Conservation (phyloP, 2,113 vertebrate genomes). For the Tyto alba region DNA sequence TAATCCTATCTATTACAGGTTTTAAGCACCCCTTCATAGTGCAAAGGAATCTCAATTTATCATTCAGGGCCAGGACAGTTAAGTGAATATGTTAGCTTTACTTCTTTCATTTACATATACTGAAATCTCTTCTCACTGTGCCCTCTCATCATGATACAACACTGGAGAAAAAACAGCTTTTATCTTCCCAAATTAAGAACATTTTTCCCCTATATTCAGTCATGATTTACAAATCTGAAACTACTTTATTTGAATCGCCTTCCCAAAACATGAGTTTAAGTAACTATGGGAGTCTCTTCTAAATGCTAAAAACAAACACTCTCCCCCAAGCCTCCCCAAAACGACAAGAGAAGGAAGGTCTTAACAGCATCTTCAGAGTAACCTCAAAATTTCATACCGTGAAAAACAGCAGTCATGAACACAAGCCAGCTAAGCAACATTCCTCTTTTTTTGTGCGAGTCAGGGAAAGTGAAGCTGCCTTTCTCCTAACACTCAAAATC, state of each 20-base stretch:
- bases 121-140: not conserved
- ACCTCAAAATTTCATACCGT: not conserved
- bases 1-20: not conserved
- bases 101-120: not conserved
- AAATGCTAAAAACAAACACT: not conserved
- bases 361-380: not conserved
- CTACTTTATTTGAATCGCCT: not conserved
- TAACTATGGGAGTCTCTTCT: not conserved
- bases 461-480: not conserved
- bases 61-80: not conserved
- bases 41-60: not conserved
- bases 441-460: not conserved
- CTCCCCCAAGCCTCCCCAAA: not conserved
- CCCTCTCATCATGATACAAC: not conserved
- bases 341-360: not conserved
- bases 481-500: not conserved
- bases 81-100: not conserved
- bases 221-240: not conserved
- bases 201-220: not conserved
- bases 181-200: not conserved
- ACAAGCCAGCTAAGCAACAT: not conserved
- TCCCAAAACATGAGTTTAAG: not conserved
- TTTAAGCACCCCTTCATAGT: not conserved
- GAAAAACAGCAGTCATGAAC: not conserved
- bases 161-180: not conserved